Evolutionary conservation across 2,113 vertebrate species (phyloP).

Genomic region (Lontra canadensis): DNA sequence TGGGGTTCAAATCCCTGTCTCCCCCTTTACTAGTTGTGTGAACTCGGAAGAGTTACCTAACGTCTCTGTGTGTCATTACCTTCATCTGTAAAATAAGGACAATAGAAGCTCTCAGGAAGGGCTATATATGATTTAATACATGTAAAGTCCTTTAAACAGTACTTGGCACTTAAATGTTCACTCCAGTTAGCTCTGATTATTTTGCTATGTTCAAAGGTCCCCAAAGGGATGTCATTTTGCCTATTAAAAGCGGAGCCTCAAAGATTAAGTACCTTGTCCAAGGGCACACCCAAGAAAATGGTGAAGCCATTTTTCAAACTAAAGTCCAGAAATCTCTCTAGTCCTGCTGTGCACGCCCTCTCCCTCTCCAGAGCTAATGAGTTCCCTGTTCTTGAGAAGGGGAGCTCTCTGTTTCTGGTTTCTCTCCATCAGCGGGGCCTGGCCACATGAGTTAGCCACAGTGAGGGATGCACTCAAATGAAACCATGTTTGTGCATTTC

Average conservation of each 20-base stretch:
- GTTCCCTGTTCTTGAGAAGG: not conserved
- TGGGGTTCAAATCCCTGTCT: not conserved
- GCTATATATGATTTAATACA: not conserved
- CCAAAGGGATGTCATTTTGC: not conserved
- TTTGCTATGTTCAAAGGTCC: not conserved
- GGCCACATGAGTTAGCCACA: not conserved
- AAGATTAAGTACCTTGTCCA: not conserved
- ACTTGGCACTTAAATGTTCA: not conserved
- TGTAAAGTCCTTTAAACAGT: not conserved
- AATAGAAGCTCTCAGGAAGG: not conserved
- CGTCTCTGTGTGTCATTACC: not conserved
- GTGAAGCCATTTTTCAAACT: not conserved
- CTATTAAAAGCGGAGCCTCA: not conserved
- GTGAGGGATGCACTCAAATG: not conserved
- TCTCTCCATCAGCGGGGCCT: too few relatives aligned
- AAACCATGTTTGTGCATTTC: not conserved
- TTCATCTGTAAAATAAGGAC: not conserved
- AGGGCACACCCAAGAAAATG: not conserved
- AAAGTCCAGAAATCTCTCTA: not conserved
- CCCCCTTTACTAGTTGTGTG: not conserved
- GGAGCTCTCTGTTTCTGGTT: not conserved
- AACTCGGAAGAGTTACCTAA: not conserved
- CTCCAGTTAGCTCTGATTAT: not conserved
- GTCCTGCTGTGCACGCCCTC: accelerated
- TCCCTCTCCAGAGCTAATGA: not conserved